These are phyloP conservation scores for Diloba caeruleocephala DNA, from an alignment of 2,888 invertebrate genomes.

Conservation along the genomic window DNA sequence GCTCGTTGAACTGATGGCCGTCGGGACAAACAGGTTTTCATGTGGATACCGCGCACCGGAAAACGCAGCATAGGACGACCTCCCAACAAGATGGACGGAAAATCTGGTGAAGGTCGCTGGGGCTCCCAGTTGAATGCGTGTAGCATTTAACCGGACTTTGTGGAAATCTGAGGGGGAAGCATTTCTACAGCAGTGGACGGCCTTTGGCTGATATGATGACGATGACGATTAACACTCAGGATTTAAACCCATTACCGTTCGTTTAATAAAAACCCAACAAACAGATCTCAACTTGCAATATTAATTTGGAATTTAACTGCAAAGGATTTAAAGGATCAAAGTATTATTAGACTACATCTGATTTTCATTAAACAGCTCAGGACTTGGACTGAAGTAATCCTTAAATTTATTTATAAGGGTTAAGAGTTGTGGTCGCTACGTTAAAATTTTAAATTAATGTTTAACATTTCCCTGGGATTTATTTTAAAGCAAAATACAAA, in stretches of 20 bases:
- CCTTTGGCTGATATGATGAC: no score
- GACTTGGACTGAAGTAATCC: slow-evolving; percentile 11
- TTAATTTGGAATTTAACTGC: slow-evolving; percentile 19
- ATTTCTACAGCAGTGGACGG: no score
- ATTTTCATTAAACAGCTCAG: slow-evolving; percentile 35
- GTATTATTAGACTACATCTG: slow-evolving; percentile 35
- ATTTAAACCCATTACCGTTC: background rate
- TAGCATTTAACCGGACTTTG: no score
- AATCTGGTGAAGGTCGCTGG: no score
- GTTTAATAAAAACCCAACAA: background rate
- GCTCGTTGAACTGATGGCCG: no score
- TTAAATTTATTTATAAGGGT: slow-evolving; percentile 29
- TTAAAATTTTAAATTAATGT: slow-evolving; percentile 9
- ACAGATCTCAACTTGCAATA: slow-evolving; percentile 6
- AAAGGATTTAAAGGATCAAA: slow-evolving; percentile 29
- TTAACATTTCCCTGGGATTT: background rate
- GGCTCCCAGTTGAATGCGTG: no score
- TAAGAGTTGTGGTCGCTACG: slow-evolving; percentile 7
- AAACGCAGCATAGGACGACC: no score
- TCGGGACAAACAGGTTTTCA: no score
- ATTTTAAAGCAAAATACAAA: background rate
- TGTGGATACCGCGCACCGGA: no score
- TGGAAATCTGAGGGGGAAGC: no score
- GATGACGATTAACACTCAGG: background rate
- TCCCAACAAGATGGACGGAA: no score